These are phyloP conservation scores for Plebejus argus DNA, from an alignment of 2,888 invertebrate species.

Conservation along the genomic window DNA sequence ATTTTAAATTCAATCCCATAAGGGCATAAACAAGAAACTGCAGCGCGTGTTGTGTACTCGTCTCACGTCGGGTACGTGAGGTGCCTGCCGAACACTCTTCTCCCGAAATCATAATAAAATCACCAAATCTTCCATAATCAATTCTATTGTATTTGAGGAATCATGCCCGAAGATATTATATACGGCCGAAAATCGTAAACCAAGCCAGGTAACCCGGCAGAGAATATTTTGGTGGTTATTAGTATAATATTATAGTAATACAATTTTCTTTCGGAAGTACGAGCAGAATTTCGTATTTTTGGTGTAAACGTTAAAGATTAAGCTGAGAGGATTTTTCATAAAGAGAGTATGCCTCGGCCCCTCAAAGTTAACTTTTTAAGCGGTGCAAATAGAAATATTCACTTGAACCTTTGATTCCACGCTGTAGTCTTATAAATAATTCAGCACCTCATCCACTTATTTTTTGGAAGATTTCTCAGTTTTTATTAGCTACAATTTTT, in stretches of 20 bases:
- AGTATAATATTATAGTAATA: not conserved
- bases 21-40: slow-evolving; percentile 22
- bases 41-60: slow-evolving; percentile 13
- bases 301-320: not conserved
- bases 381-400: slow-evolving; percentile 41
- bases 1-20: slow-evolving; percentile 27
- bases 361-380: slow-evolving; percentile 32
- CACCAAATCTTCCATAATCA: slow-evolving; percentile 27
- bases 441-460: slow-evolving; percentile 39
- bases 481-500: slow-evolving; percentile 29
- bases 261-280: not conserved
- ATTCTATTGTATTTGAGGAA: slow-evolving; percentile 23
- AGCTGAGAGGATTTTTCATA: not conserved
- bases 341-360: slow-evolving; percentile 3
- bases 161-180: slow-evolving; percentile 17
- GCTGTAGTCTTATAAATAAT: slow-evolving; percentile 43
- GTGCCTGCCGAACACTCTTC: slow-evolving; percentile 5
- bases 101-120: slow-evolving; percentile 31
- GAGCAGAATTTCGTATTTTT: not conserved
- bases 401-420: slow-evolving; percentile 53
- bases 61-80: slow-evolving; percentile 16
- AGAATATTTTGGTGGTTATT: not conserved
- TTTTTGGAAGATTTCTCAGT: slow-evolving; percentile 31
- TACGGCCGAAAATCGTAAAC: not conserved
- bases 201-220: not conserved